A percentile compares a stretch with the other conserved stretches of the same genome.
Evolutionary conservation across 2,113 vertebrate genomes (phyloP).

Genomic region (Elephas maximus): DNA sequence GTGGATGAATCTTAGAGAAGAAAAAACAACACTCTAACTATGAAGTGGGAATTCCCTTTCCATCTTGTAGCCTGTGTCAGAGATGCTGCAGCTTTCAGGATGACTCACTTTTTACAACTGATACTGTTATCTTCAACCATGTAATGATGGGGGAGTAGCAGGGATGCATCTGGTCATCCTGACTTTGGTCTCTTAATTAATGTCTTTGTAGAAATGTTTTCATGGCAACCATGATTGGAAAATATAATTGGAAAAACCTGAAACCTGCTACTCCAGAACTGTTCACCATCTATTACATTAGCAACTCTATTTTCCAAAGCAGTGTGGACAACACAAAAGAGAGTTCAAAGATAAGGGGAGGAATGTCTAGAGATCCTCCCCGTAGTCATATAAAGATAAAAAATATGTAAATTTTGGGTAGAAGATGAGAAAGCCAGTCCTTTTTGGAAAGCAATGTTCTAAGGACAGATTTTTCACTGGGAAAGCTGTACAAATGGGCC

Average conservation of each 20-base stretch:
- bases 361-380: background rate
- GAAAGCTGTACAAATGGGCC: background rate
- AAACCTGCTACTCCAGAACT: constrained; percentile 33
- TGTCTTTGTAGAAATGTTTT: constrained; percentile 61
- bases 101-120: constrained; percentile 53
- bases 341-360: background rate
- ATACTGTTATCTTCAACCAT: constrained; percentile 54
- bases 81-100: background rate
- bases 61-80: background rate
- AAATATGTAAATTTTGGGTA: constrained; percentile 21
- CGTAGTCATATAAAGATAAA: background rate
- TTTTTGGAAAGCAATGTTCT: background rate
- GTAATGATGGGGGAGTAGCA: background rate
- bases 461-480: constrained; percentile 3
- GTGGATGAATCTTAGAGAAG: background rate
- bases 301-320: constrained; percentile 43
- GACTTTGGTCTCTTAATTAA: constrained; percentile 69
- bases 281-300: background rate
- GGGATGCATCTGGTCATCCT: constrained; percentile 46
- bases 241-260: constrained; percentile 55
- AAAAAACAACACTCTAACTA: background rate
- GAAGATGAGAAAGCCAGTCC: background rate
- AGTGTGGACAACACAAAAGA: background rate
- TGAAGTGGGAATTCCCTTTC: background rate
- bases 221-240: constrained; percentile 53